Percentiles rank a stretch among this genome's conserved stretches.
phyloP scores from a whole-genome alignment of 35 echinoderm and acorn worm genomes.

The Ophiothrix spiculata region DNA sequence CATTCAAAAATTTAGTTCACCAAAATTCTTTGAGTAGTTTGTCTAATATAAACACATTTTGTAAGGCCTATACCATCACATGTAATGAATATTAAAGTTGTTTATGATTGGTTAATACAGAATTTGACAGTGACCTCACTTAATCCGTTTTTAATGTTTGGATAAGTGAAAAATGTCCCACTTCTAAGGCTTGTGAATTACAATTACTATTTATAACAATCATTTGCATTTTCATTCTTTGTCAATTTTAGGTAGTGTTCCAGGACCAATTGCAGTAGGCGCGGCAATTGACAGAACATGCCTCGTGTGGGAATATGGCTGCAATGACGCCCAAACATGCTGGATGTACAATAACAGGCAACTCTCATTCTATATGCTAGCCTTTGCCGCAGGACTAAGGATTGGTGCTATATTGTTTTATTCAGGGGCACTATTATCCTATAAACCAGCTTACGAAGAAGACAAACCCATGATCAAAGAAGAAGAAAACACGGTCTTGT shows the following conservation, averaged over 20 bases:
- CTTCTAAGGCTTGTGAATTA: not conserved
- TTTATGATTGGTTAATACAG: not conserved
- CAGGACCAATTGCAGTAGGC: slow-evolving; percentile 70
- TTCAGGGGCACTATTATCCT: slow-evolving; percentile 27
- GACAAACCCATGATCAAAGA: not conserved
- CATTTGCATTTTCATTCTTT: not conserved
- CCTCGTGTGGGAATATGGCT: slow-evolving; percentile 67
- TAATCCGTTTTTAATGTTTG: not conserved
- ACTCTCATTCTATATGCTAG: slow-evolving; percentile 39
- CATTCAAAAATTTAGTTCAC: no score
- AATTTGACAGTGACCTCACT: not conserved
- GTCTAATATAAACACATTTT: not conserved
- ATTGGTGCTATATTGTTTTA: slow-evolving; percentile 30
- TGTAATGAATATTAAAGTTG: not conserved
- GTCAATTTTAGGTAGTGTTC: slow-evolving; percentile 56
- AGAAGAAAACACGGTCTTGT: not conserved
- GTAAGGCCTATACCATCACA: not conserved
- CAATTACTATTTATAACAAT: not conserved
- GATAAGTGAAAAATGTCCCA: not conserved
- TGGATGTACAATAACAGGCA: slow-evolving; percentile 69
- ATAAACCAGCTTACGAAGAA: slow-evolving; percentile 48
- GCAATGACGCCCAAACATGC: slow-evolving; percentile 46
- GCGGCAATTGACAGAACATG: slow-evolving; percentile 57
- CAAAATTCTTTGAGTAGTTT: no score
- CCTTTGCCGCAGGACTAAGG: slow-evolving; percentile 22